Percentiles rank a stretch among this genome's conserved stretches.
Conservation (phyloP, 35 echinoderm and acorn worm genomes). For the Eucidaris tribuloides region DNA sequence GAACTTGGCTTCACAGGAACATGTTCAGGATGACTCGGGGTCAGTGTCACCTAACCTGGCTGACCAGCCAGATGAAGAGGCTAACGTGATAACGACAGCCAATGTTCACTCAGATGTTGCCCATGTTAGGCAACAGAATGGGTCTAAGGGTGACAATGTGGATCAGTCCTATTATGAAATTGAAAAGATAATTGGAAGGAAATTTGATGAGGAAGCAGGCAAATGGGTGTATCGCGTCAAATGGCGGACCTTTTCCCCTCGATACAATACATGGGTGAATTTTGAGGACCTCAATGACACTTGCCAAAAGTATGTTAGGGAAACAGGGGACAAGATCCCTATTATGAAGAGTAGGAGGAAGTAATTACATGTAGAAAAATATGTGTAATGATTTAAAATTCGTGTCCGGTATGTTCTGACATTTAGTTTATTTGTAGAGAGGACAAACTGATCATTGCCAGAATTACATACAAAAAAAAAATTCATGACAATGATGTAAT, state of each 20-base stretch:
- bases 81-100: background rate
- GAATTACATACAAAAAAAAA: too few relatives aligned
- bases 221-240: background rate
- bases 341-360: background rate
- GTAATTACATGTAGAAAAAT: too few relatives aligned
- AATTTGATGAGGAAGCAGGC: background rate
- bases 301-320: background rate
- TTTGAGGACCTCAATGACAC: background rate
- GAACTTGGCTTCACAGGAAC: background rate
- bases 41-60: too few relatives aligned
- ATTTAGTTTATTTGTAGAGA: too few relatives aligned
- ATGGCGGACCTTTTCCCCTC: background rate
- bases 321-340: background rate
- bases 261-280: background rate
- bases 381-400: too few relatives aligned
- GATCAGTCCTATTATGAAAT: background rate
- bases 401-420: too few relatives aligned
- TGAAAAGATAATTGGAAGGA: background rate
- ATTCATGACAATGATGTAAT: too few relatives aligned
- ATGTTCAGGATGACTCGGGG: background rate
- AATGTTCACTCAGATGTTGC: background rate
- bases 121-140: background rate
- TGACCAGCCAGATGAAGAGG: background rate
- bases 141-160: background rate
- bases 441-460: too few relatives aligned